Evolutionary conservation across 2,888 invertebrate species (phyloP), one percentile per base, ranked within the genome.

Genomic region (Leptopterna dolabrata): DNA sequence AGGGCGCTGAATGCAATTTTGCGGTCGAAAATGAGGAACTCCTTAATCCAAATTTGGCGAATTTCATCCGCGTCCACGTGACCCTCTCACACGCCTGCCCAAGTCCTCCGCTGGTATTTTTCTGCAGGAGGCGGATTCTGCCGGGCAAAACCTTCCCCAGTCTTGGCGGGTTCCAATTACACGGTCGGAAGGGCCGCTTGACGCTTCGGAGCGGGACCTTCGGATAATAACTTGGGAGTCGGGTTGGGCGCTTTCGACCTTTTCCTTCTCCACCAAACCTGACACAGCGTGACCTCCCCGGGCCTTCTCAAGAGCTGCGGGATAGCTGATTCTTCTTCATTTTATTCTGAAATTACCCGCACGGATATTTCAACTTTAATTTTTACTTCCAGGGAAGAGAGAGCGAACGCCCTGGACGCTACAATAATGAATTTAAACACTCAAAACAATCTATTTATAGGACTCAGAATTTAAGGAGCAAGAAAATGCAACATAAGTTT

Each of bases 151-250:
- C 19, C 45, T 83, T 43, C 51, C 81, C 27, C 24, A 41, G 47
- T 30, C 24, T 76, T 73, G 76, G 73, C 81, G 71, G 80, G 87
- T 80, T 87, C 87, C 87, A 87, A 87, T 87, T 87, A 87, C 87
- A 87, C 81, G 87, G 81, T 87, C 86, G 55, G 86, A 63, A 86
- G 76, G 78, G 51, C 36, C 78, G 30, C 78, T 86, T 55, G 78
- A 76, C 78, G 78, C 63, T 63, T 36, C 24, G 47, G 71, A 55
- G 73, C 47, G 85, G 85, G 71, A 71, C 76, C 76, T 36, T 30
- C 45, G 85, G 85, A 85, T 85, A 85, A 85, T 85, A 85, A 85
- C 85, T 85, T 85, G 85, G 85, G 41, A 41, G 78, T 19, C 36
- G 78, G 78, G 45, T 36, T 14, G 14, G 19, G 14, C 43, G 78